Percentiles rank a stretch among this genome's conserved stretches.
Conservation (phyloP, 1,140 invertebrate species). For the Conus ventricosus region DNA sequence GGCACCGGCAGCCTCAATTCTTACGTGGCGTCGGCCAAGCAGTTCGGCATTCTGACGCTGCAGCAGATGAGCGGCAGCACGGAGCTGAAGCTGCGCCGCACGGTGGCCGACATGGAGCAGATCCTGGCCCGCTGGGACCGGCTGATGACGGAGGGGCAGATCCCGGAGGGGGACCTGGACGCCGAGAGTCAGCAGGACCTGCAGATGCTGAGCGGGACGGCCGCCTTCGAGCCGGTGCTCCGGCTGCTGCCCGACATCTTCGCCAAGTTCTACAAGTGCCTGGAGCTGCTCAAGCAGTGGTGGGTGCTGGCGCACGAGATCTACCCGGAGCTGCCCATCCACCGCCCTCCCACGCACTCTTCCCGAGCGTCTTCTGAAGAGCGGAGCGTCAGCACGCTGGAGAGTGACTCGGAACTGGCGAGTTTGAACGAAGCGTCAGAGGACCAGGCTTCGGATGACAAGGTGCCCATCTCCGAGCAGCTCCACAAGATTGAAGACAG, state of each 20-base stretch:
- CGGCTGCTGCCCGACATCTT: constrained; percentile 61
- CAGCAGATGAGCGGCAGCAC: constrained; percentile 32
- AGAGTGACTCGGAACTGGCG: neutral
- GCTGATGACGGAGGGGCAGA: constrained; percentile 47
- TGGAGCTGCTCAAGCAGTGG: constrained; percentile 62
- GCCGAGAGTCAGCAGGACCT: constrained; percentile 61
- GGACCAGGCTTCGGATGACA: neutral
- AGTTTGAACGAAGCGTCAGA: neutral
- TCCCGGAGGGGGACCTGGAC: constrained; percentile 54
- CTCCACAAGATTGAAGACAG: neutral
- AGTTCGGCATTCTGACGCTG: constrained; percentile 32
- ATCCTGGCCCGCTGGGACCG: constrained; percentile 52
- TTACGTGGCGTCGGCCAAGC: constrained; percentile 19
- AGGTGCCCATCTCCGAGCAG: neutral
- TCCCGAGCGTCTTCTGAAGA: neutral
- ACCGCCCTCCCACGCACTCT: neutral
- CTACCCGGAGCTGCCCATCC: constrained; percentile 42
- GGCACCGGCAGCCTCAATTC: neutral
- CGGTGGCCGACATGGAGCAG: constrained; percentile 44
- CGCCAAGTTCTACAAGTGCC: constrained; percentile 61
- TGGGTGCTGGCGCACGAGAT: constrained; percentile 54
- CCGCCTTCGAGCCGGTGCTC: constrained; percentile 51
- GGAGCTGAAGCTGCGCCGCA: constrained; percentile 40
- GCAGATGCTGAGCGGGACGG: constrained; percentile 43
- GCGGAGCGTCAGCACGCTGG: neutral